Percentiles rank a stretch among this genome's conserved stretches.
Evolutionary conservation across 2,797 vertebrate genomes (phyloP).

Genomic region (Emys orbicularis): DNA sequence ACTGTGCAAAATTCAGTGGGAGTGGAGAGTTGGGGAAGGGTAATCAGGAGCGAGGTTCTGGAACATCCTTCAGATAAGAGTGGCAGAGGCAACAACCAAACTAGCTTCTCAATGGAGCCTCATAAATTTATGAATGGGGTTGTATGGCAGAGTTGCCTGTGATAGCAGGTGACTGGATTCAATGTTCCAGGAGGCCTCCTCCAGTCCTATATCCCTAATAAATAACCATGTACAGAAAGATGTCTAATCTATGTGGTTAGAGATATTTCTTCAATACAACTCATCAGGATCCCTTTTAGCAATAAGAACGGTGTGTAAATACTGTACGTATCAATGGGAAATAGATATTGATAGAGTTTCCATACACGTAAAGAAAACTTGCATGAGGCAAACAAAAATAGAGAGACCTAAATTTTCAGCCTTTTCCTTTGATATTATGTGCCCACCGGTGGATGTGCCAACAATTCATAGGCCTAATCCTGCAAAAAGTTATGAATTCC

Average conservation of each 20-base stretch:
- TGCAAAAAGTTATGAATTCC: not conserved
- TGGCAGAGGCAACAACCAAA: too few species aligned
- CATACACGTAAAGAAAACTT: not conserved
- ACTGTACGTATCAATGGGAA: constrained; percentile 50
- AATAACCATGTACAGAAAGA: constrained; percentile 65
- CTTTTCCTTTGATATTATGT: not conserved
- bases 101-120: too few species aligned
- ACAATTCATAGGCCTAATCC: not conserved
- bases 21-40: not conserved
- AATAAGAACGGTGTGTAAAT: constrained; percentile 67
- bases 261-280: constrained; percentile 70
- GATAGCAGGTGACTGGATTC: too few species aligned
- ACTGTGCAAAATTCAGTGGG: not conserved
- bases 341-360: constrained; percentile 32
- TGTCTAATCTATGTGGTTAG: constrained; percentile 61
- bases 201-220: not conserved
- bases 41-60: too few species aligned
- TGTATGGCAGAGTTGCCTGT: too few species aligned
- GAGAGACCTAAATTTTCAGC: not conserved
- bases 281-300: constrained; percentile 63
- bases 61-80: too few species aligned
- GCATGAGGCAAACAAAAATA: not conserved
- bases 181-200: too few species aligned
- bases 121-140: too few species aligned
- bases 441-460: not conserved